A percentile compares a stretch with the other conserved stretches of the same genome.
These are phyloP conservation scores for Sebastes hubbsi DNA, from an alignment of 2,797 vertebrate species.

Conservation along the genomic window DNA sequence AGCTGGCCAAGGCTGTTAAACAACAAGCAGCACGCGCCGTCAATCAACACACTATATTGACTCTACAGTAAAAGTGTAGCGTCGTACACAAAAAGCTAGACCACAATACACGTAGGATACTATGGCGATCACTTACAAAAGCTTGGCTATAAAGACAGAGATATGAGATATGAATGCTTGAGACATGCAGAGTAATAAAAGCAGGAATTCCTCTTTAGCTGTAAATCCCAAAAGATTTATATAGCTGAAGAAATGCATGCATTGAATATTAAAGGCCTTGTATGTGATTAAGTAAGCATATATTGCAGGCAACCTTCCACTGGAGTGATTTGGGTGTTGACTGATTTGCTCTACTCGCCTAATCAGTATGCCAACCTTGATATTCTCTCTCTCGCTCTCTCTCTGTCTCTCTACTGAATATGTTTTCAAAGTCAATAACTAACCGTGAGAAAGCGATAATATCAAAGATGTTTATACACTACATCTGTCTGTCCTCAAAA, in stretches of 20 bases:
- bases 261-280: conserved; percentile 1
- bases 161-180: background rate
- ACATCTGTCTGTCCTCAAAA: background rate
- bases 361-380: conserved; percentile 1
- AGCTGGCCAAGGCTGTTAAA: conserved; percentile 69
- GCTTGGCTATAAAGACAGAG: background rate
- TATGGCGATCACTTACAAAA: background rate
- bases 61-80: background rate
- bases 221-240: background rate
- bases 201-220: background rate
- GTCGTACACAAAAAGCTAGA: background rate
- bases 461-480: background rate
- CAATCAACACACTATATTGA: conserved; percentile 4
- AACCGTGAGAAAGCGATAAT: background rate
- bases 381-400: background rate
- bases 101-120: background rate
- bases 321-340: background rate
- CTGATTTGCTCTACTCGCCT: background rate
- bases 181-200: background rate
- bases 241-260: background rate
- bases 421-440: background rate
- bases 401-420: background rate
- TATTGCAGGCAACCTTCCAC: background rate
- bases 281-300: background rate
- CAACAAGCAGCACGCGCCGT: conserved; percentile 36